Base-by-base conservation (phyloP, 2,888 invertebrate genomes). In the Odiellus spinosus region DNA sequence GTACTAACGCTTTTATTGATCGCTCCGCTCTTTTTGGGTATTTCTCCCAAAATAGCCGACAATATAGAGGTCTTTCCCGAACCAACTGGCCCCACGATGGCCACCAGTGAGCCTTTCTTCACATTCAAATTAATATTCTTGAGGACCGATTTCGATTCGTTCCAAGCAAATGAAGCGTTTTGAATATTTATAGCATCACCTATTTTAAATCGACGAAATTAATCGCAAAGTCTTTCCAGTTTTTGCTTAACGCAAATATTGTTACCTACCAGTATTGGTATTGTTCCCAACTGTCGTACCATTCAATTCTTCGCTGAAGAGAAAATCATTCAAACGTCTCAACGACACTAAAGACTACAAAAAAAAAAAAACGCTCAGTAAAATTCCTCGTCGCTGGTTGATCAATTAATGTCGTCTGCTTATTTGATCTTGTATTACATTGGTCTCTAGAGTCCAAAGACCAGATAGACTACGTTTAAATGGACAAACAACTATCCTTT, bases 271-370 rank as follows among this genome's bases (percentile, higher is more conserved):
- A 26, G 26, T 26, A 26, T 26, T 8, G 26, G 26, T 26, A 26
- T 26, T 26, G 26, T 26, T 8, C 8, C 26, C 26, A 26, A 26
- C 26, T 26, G 17, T 17, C 15, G 2, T n/a, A 10, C 12, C 10
- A 18, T 38, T 11, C 14, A 38, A 14, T 38, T 38, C 38, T n/a
- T 38, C 38, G n/a, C 38, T 3, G 38, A 38, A 15, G 8, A 38
- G 3, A 14, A 38, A 38, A 1, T 10, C 4, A 10, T 38, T 38
- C 38, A 38, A 18, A 17, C 38, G 38, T 10, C 18, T 15, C 15
- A 71, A 84, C 82, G 63, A 15, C 67, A 93, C 91, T 59, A 76
- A 75, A 5, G 85, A 80, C 83, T 49, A 26, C 4, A 26, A 26
- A 26, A 26, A 6, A 19, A n/a, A n/a, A n/a, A n/a, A n/a, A n/a